phyloP scores from a whole-genome alignment of 1,140 invertebrate species.

The Formica selysi region DNA sequence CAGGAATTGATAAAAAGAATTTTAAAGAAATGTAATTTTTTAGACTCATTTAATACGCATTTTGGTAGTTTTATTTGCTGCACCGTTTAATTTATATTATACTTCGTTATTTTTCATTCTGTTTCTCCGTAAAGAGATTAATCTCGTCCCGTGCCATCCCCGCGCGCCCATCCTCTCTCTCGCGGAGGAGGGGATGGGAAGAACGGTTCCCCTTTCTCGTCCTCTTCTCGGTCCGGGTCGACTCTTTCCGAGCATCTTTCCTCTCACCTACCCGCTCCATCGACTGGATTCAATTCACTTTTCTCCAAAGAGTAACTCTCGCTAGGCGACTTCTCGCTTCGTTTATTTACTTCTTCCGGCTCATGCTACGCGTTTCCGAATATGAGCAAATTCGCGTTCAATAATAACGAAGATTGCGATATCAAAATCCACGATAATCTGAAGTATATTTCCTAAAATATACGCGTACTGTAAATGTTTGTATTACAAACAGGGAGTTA shows the following conservation, averaged over 20 bases:
- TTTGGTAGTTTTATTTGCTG: conserved; percentile 34
- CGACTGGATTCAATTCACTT: conserved; percentile 64
- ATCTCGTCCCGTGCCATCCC: conserved; percentile 31
- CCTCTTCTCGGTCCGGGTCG: conserved; percentile 14
- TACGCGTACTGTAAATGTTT: background rate
- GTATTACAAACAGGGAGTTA: background rate
- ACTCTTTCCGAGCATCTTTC: conserved; percentile 55
- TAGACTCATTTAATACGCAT: conserved; percentile 8
- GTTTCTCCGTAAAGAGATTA: conserved; percentile 59
- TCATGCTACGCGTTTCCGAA: conserved; percentile 49
- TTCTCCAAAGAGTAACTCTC: conserved; percentile 61
- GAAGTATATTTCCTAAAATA: background rate
- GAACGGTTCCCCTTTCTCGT: background rate
- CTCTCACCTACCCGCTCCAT: conserved; percentile 49
- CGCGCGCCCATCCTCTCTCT: conserved; percentile 11
- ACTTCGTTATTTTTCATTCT: conserved; percentile 68
- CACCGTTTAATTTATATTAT: conserved; percentile 71
- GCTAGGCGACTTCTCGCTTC: conserved; percentile 50
- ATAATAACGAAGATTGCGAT: conserved; percentile 18
- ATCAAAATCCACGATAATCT: background rate
- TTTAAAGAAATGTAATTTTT: conserved; percentile 50
- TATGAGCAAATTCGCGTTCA: conserved; percentile 30
- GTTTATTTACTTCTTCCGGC: conserved; percentile 64
- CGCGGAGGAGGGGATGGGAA: background rate
- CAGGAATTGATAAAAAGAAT: conserved; percentile 10